Evolutionary conservation across 2,113 vertebrate genomes (phyloP).

Genomic region (Nematolebias whitei): DNA sequence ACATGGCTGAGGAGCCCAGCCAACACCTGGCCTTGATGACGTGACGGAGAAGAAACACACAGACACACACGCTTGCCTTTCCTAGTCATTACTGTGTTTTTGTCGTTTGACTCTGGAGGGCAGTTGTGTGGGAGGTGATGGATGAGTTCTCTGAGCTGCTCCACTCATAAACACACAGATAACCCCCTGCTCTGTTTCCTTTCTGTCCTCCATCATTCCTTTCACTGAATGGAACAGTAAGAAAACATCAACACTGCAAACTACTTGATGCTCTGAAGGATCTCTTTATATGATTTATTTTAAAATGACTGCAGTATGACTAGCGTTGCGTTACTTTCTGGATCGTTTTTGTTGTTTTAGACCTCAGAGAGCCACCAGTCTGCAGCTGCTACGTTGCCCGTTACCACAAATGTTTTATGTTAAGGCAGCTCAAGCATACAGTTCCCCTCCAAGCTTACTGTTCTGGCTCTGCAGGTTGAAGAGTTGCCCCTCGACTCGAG

Average conservation of each 20-base stretch:
- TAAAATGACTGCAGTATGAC: no score
- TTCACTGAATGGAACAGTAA: slow-evolving; percentile 21
- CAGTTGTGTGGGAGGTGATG: slow-evolving; percentile 79
- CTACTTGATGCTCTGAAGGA: slow-evolving; percentile 30
- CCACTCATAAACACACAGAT: slow-evolving; percentile 47
- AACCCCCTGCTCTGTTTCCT: slow-evolving; percentile 12
- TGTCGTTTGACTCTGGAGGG: slow-evolving; percentile 56
- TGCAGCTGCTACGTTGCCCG: no score
- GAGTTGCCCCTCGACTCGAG: slow-evolving; percentile 88
- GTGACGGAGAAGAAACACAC: slow-evolving; percentile 28
- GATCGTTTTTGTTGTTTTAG: no score
- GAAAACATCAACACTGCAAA: slow-evolving; percentile 24
- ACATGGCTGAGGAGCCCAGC: slow-evolving; percentile 43
- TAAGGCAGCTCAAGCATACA: no score
- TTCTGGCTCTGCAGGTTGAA: slow-evolving; percentile 86
- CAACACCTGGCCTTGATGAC: slow-evolving; percentile 66
- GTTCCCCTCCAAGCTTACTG: slow-evolving; percentile 78
- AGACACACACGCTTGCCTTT: slow-evolving; percentile 30
- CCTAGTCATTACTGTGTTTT: slow-evolving; percentile 40
- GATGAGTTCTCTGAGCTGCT: slow-evolving; percentile 55
- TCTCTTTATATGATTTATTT: background rate
- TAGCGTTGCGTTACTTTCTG: background rate
- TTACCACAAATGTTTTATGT: no score
- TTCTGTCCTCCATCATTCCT: slow-evolving; percentile 25
- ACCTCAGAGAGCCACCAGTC: no score